These are phyloP conservation scores for Cryptophagus acutangulus DNA, from an alignment of 2,888 invertebrate species.

Conservation along the genomic window DNA sequence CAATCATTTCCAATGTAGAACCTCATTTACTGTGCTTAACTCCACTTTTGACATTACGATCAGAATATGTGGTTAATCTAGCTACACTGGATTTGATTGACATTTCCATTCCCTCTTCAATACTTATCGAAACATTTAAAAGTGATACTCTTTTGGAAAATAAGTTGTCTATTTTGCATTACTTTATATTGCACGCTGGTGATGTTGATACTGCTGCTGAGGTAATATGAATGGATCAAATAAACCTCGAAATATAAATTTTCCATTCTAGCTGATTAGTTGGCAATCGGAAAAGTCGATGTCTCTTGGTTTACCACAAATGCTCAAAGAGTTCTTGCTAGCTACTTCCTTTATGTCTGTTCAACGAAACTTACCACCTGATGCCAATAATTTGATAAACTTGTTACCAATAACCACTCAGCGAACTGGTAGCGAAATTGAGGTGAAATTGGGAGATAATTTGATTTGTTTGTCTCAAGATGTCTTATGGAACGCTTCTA, in stretches of 20 bases:
- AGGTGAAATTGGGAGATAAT: slow-evolving; percentile 55
- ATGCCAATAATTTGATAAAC: slow-evolving; percentile 63
- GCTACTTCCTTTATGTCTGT: slow-evolving; percentile 68
- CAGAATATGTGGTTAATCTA: slow-evolving; percentile 59
- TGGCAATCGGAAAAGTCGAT: slow-evolving; percentile 58
- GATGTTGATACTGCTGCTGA: slow-evolving; percentile 72
- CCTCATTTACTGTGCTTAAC: slow-evolving; percentile 58
- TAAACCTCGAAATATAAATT: neutral
- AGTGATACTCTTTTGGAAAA: slow-evolving; percentile 64
- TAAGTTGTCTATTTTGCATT: slow-evolving; percentile 75
- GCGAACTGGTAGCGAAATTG: slow-evolving; percentile 54
- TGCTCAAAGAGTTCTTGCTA: slow-evolving; percentile 78
- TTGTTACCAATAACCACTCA: slow-evolving; percentile 68
- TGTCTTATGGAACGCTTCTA: slow-evolving; percentile 73
- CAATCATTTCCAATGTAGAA: slow-evolving; percentile 60
- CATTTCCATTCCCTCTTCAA: slow-evolving; percentile 59
- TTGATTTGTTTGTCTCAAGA: slow-evolving; percentile 67
- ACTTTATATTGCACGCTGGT: slow-evolving; percentile 71
- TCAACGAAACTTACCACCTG: slow-evolving; percentile 66
- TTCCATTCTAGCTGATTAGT: slow-evolving; percentile 52
- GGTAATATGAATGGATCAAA: slow-evolving; percentile 43
- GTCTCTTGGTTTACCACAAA: slow-evolving; percentile 58
- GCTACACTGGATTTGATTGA: slow-evolving; percentile 69
- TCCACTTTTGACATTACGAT: slow-evolving; percentile 56
- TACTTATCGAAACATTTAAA: slow-evolving; percentile 65